Percentiles rank a stretch among this genome's conserved stretches.
Evolutionary conservation across 2,797 vertebrate species (phyloP).

Genomic region (Ambastaia sidthimunki): DNA sequence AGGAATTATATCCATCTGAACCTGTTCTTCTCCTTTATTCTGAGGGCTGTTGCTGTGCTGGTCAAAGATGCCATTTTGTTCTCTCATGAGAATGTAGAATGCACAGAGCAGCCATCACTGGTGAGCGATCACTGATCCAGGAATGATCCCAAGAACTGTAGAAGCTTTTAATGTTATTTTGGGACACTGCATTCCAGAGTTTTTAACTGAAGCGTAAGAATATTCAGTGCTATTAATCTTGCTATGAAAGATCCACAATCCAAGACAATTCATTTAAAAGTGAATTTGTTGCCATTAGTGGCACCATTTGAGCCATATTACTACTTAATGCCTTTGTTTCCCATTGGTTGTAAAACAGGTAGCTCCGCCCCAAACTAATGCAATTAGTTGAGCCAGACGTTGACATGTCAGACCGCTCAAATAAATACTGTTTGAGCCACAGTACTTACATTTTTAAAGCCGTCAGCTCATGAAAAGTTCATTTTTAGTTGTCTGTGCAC

Average conservation of each 20-base stretch:
- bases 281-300: neutral
- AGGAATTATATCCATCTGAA: slow-evolving; percentile 97
- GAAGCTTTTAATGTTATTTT: neutral
- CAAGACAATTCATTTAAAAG: neutral
- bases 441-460: slow-evolving; percentile 1
- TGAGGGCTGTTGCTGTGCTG: slow-evolving; percentile 86
- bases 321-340: too few species aligned
- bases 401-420: neutral
- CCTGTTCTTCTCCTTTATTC: slow-evolving; percentile 92
- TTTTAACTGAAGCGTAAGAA: neutral
- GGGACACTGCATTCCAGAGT: neutral
- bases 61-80: slow-evolving; percentile 89
- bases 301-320: neutral
- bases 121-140: slow-evolving; percentile 63
- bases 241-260: neutral
- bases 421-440: slow-evolving; percentile 3
- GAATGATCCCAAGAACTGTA: neutral
- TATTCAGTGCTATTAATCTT: neutral
- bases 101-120: slow-evolving; percentile 77
- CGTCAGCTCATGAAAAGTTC: neutral
- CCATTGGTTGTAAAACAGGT: too few species aligned
- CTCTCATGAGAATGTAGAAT: slow-evolving; percentile 74
- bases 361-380: neutral
- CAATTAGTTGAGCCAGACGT: neutral
- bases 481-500: neutral